Evolutionary conservation across 2,888 invertebrate species (phyloP).

Genomic region (Pseudococcus longispinus): DNA sequence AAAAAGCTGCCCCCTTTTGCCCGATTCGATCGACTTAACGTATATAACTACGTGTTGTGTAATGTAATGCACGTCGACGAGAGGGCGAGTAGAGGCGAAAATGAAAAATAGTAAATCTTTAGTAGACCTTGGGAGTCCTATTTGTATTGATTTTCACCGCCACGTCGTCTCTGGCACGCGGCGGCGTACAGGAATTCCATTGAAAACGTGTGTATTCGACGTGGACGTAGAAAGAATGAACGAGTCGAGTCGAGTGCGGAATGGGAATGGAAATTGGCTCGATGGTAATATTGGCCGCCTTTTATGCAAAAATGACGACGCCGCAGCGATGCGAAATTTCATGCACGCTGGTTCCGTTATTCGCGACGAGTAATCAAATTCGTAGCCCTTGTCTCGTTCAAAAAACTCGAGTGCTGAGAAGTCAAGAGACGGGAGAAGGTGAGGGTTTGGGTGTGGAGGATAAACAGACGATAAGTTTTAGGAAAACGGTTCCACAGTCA

Average conservation of each 20-base stretch:
- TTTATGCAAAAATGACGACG: slow-evolving; percentile 5
- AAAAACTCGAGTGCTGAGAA: neutral
- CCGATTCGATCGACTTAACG: neutral
- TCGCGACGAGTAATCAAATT: neutral
- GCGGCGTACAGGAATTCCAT: neutral
- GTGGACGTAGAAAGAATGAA: neutral
- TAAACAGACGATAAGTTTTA: neutral
- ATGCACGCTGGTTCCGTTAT: neutral
- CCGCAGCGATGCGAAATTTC: neutral
- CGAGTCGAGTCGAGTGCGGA: neutral
- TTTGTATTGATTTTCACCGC: slow-evolving; percentile 12
- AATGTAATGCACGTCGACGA: neutral
- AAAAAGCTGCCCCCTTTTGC: neutral
- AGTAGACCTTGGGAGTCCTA: slow-evolving; percentile 8
- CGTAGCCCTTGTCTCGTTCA: neutral
- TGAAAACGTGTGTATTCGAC: neutral
- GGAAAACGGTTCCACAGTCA: neutral
- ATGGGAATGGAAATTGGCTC: neutral
- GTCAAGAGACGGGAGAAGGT: neutral
- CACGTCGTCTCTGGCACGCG: neutral
- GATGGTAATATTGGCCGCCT: slow-evolving; percentile 13
- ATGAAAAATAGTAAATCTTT: slow-evolving; percentile 31
- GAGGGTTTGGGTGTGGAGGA: neutral
- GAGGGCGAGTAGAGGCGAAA: neutral
- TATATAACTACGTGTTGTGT: neutral